Evolutionary conservation across 1,140 invertebrate genomes (phyloP).

Genomic region (Arctopsyche grandis): DNA sequence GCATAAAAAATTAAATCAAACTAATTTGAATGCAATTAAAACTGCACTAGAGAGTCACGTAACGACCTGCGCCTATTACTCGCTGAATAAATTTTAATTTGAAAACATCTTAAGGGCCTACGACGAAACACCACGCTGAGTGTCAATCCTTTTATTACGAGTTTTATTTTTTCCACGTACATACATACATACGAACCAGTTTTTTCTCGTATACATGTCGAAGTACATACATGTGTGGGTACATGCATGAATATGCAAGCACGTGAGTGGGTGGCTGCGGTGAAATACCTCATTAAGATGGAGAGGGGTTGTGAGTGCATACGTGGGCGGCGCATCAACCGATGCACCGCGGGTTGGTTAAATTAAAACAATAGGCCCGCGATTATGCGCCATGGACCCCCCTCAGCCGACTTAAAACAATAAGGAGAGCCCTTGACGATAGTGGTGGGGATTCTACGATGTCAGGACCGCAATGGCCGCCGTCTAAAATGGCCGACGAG

Average conservation of each 20-base stretch:
- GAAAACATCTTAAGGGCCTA: too few species aligned
- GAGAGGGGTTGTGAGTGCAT: constrained; percentile 10
- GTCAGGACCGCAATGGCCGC: constrained; percentile 8
- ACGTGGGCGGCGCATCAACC: constrained; percentile 7
- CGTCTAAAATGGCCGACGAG: constrained; percentile 27
- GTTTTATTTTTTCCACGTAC: too few species aligned
- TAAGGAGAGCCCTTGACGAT: background rate
- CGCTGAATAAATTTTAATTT: too few species aligned
- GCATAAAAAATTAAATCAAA: too few species aligned
- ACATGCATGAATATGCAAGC: background rate
- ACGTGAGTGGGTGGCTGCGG: too few species aligned
- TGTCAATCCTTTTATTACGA: too few species aligned
- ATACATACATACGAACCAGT: too few species aligned
- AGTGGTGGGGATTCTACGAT: background rate
- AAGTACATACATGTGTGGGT: background rate
- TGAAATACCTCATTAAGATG: constrained; percentile 8
- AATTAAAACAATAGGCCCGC: constrained; percentile 42
- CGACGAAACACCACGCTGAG: too few species aligned
- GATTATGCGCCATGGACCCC: constrained; percentile 4
- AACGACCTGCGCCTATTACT: too few species aligned
- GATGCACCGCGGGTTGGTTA: constrained; percentile 29
- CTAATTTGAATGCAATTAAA: too few species aligned
- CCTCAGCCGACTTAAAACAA: constrained; percentile 8
- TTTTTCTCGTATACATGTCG: too few species aligned
- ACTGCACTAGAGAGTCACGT: too few species aligned